Conservation (phyloP, 30 jellyfish, hydroid and myxozoan species). For the Hydractinia echinata region DNA sequence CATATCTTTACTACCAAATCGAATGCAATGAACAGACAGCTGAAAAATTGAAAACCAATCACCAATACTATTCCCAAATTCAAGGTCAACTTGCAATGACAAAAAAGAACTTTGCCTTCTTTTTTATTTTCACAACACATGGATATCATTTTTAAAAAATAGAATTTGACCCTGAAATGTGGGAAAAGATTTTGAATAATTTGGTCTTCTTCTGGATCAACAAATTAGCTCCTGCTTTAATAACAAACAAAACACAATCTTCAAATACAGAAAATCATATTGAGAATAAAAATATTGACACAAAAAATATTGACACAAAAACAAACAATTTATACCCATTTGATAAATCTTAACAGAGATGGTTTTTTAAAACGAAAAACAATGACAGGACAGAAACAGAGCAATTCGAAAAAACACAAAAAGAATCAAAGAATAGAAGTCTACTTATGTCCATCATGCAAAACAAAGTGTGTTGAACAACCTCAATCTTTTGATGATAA, state of each 20-base stretch:
- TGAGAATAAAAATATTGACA: neutral
- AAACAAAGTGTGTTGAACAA: neutral
- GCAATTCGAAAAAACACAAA: neutral
- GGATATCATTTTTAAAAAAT: neutral
- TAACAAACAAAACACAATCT: neutral
- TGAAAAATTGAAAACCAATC: neutral
- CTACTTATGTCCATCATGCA: neutral
- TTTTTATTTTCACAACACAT: neutral
- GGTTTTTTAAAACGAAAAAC: too few species aligned
- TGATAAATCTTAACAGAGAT: neutral
- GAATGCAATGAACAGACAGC: neutral
- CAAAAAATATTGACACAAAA: neutral
- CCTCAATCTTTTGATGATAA: neutral
- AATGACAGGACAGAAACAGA: neutral
- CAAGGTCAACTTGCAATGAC: conserved; percentile 18
- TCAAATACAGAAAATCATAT: neutral
- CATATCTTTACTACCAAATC: neutral
- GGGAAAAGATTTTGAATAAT: conserved; percentile 10
- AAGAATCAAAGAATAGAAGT: neutral
- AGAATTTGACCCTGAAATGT: neutral
- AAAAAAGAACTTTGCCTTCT: neutral
- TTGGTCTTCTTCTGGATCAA: conserved; percentile 12
- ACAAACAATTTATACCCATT: neutral
- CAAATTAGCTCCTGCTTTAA: neutral
- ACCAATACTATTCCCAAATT: neutral